These are phyloP conservation scores for Euura lappo DNA, from an alignment of 1,140 invertebrate genomes.

Conservation along the genomic window DNA sequence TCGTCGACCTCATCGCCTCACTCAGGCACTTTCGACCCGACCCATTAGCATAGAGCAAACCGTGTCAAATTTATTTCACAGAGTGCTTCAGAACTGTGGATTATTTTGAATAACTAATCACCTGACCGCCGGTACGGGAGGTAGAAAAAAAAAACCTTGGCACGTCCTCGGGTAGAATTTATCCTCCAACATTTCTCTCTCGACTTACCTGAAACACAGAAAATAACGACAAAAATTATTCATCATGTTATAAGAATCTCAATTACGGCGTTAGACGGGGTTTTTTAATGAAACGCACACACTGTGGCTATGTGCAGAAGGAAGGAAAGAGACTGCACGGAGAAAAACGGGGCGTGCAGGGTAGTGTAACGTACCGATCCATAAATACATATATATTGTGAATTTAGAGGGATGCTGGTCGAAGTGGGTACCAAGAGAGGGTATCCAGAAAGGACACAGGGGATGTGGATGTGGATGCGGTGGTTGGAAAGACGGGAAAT, in stretches of 20 bases:
- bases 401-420: constrained; percentile 22
- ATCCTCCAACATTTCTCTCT: not conserved
- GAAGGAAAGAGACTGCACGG: too few species aligned
- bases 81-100: not conserved
- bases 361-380: constrained; percentile 13
- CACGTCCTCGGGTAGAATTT: too few species aligned
- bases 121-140: not conserved
- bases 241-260: too few species aligned
- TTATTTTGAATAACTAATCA: constrained; percentile 4
- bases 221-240: not conserved
- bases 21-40: too few species aligned
- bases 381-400: constrained; percentile 38
- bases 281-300: too few species aligned
- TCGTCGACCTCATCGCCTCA: too few species aligned
- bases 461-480: not conserved
- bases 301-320: too few species aligned
- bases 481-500: not conserved
- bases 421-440: not conserved
- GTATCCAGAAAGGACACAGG: not conserved
- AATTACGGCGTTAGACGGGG: too few species aligned
- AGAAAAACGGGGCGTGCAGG: too few species aligned
- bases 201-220: not conserved
- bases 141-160: too few species aligned
- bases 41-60: not conserved
- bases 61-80: constrained; percentile 3